Evolutionary conservation across 2,888 invertebrate species (phyloP), one percentile per base, ranked within the genome.

Genomic region (Alitta virens): DNA sequence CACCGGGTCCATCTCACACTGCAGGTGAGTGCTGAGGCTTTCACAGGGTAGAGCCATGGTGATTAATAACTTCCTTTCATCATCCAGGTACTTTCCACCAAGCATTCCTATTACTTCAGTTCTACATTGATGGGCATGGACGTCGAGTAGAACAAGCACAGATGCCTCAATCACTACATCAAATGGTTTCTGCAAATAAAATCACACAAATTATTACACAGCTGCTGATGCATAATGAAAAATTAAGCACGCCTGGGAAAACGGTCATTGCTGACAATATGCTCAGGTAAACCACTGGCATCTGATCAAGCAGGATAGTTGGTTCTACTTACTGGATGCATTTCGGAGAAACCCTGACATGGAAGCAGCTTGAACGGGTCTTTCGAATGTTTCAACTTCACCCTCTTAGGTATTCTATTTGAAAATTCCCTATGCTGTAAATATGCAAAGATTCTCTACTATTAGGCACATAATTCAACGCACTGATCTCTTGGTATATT

Each of bases 1-100:
- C 23, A 88, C 85, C 85, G 90, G 89, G 72, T 90, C 90, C 89
- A 90, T 90, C 71, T 91, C 90, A 78, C 90, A 90, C 82, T 89
- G 89, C 60, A 88, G 88, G 5, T 85, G 83, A 59, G 86, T 86
- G 59, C 87, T 87, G 26, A 87, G 84, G 68, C 89, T 90, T 60
- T 84, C 83, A 71, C 89, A 89, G 0, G 88, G 87, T 18, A 86
- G 84, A 75, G 90, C 89, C 61, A 83, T 81, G 33, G 78, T 79
- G 65, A 87, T 83, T 23, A 78, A 78, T 33, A 88, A 74, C 26
- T 75, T 75, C 50, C 81, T 77, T 16, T 72, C 67, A 18, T 75
- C 71, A 1, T 71, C 65, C 64, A 78, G 72, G 78, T 83, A 85
- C 56, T 73, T 74, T 2, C 90, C 90, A 18, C 89, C 90, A 65